Evolutionary conservation across 1,140 invertebrate species (phyloP).

Genomic region (Chlorops oryzae): DNA sequence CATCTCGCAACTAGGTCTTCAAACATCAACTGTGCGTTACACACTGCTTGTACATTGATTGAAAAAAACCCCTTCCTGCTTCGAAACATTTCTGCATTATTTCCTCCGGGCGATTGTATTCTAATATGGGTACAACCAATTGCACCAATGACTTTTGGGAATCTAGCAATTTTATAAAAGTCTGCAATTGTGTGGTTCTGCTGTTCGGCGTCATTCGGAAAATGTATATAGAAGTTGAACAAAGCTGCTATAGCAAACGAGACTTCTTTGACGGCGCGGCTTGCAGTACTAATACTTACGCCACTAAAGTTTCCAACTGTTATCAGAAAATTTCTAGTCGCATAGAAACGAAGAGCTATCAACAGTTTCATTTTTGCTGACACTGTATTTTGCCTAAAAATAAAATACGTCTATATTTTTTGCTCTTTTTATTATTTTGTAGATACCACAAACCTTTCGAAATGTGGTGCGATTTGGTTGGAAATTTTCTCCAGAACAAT

Average conservation of each 20-base stretch:
- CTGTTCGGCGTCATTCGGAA: neutral
- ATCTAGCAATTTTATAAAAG: neutral
- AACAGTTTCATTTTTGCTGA: slow-evolving; percentile 20
- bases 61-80: slow-evolving; percentile 1
- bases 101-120: neutral
- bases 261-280: neutral
- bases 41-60: neutral
- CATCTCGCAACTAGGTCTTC: slow-evolving; percentile 4
- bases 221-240: neutral
- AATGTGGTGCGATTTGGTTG: too few relatives aligned
- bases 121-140: neutral
- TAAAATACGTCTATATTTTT: too few relatives aligned
- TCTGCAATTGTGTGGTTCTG: neutral
- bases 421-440: too few relatives aligned
- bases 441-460: too few relatives aligned
- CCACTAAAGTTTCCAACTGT: slow-evolving; percentile 23
- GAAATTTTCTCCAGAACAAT: too few relatives aligned
- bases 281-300: slow-evolving; percentile 4
- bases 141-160: neutral
- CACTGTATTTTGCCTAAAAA: too few relatives aligned
- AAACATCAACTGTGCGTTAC: neutral
- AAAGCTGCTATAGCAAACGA: neutral
- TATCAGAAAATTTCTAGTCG: slow-evolving; percentile 22
- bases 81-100: neutral
- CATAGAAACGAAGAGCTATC: slow-evolving; percentile 28